These are phyloP conservation scores for Urophycis tenuis DNA, from an alignment of 2,797 vertebrate species.

Conservation along the genomic window DNA sequence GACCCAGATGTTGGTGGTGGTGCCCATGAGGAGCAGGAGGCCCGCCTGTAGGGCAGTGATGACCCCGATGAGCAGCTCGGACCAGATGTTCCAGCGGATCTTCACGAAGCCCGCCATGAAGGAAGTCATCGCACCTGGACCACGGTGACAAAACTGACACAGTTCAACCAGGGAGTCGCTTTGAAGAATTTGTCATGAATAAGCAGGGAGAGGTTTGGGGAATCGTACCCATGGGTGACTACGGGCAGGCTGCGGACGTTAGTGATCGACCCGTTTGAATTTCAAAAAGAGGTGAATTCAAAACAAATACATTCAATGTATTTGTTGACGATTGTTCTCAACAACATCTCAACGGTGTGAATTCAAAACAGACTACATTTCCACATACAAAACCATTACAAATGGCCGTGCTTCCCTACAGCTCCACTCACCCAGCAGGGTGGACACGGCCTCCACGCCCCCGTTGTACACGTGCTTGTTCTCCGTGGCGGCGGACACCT, in stretches of 20 bases:
- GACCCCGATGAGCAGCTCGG: slow-evolving; percentile 78
- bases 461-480: slow-evolving; percentile 80
- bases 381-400: too few species aligned
- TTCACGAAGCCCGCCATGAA: slow-evolving; percentile 79
- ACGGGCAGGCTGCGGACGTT: not conserved
- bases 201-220: not conserved
- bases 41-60: slow-evolving; percentile 79
- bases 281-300: too few species aligned
- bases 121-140: slow-evolving; percentile 76
- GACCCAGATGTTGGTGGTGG: slow-evolving; percentile 77
- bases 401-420: not conserved
- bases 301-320: too few species aligned
- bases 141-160: not conserved
- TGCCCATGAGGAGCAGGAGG: slow-evolving; percentile 80
- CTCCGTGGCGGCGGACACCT: slow-evolving; percentile 50
- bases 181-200: not conserved
- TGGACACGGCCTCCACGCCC: slow-evolving; percentile 83
- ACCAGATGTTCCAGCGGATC: slow-evolving; percentile 87
- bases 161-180: not conserved
- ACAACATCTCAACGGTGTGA: too few species aligned
- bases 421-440: slow-evolving; percentile 74
- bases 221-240: not conserved
- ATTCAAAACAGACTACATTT: too few species aligned
- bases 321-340: too few species aligned
- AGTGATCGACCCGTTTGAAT: not conserved